Conservation (phyloP, 2,113 vertebrate genomes). For the Sorex fumeus region DNA sequence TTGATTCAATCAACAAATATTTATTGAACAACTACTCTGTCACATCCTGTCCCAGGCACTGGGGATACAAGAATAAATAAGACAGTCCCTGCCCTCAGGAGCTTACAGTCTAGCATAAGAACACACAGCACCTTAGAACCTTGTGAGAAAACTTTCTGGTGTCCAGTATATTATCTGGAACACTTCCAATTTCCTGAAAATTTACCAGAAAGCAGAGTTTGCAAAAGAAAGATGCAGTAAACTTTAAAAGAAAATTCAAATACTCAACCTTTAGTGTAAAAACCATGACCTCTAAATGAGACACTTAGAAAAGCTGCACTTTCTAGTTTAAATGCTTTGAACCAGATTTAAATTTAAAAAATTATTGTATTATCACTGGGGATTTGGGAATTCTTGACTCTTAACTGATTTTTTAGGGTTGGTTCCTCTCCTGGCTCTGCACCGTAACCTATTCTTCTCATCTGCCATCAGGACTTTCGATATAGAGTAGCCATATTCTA, state of each 20-base stretch:
- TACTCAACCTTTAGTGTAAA: conserved; percentile 46
- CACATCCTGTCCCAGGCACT: conserved; percentile 14
- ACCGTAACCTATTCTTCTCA: neutral
- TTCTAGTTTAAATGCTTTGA: conserved; percentile 68
- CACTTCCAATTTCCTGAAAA: conserved; percentile 63
- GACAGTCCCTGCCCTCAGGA: conserved; percentile 57
- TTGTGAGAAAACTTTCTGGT: conserved; percentile 35
- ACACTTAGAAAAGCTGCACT: conserved; percentile 60
- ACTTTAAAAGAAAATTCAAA: conserved; percentile 61
- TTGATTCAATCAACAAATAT: conserved; percentile 62
- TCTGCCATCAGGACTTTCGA: too few species aligned
- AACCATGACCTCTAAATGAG: conserved; percentile 50
- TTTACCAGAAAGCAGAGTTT: conserved; percentile 59
- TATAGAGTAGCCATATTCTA: too few species aligned
- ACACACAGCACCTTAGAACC: conserved; percentile 62
- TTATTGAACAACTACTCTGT: conserved; percentile 63
- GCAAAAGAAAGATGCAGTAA: conserved; percentile 67
- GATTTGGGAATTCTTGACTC: conserved; percentile 26
- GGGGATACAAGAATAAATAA: conserved; percentile 60
- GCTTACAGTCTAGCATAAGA: conserved; percentile 70
- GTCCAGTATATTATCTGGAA: conserved; percentile 41
- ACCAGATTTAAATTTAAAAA: conserved; percentile 71
- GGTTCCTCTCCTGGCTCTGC: neutral
- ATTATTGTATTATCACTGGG: conserved; percentile 71
- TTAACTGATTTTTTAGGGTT: neutral